A percentile compares a stretch with the other conserved stretches of the same genome.
Evolutionary conservation across 2,113 vertebrate genomes (phyloP).

Genomic region (Coreoperca whiteheadi): DNA sequence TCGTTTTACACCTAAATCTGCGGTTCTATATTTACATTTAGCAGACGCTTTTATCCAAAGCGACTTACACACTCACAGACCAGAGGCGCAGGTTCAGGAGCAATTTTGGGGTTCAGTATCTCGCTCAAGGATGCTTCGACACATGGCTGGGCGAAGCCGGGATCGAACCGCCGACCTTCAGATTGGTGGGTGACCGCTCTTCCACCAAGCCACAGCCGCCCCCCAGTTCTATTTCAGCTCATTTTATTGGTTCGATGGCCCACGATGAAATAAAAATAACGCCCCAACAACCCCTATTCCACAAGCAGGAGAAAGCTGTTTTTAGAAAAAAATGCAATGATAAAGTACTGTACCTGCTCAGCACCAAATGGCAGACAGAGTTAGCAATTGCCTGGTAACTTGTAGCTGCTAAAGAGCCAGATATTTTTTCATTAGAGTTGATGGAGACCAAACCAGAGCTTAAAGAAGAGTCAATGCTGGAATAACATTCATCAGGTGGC

Average conservation of each 20-base stretch:
- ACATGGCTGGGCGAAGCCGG: no score
- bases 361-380: slow-evolving; percentile 2
- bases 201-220: no score
- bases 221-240: no score
- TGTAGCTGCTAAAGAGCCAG: background rate
- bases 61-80: no score
- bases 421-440: background rate
- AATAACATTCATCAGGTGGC: background rate
- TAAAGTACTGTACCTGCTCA: background rate
- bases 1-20: no score
- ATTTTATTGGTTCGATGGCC: background rate
- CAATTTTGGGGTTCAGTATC: no score
- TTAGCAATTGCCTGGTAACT: background rate
- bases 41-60: no score
- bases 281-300: background rate
- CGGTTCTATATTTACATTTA: no score
- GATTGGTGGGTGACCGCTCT: no score
- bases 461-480: background rate
- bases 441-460: background rate
- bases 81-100: no score
- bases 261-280: background rate
- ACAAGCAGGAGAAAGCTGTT: slow-evolving; percentile 1
- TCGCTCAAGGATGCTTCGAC: no score
- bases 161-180: no score
- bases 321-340: background rate